Evolutionary conservation across 2,888 invertebrate genomes (phyloP), one percentile per base, ranked within the genome.

Genomic region (Sepioteuthis lessoniana): DNA sequence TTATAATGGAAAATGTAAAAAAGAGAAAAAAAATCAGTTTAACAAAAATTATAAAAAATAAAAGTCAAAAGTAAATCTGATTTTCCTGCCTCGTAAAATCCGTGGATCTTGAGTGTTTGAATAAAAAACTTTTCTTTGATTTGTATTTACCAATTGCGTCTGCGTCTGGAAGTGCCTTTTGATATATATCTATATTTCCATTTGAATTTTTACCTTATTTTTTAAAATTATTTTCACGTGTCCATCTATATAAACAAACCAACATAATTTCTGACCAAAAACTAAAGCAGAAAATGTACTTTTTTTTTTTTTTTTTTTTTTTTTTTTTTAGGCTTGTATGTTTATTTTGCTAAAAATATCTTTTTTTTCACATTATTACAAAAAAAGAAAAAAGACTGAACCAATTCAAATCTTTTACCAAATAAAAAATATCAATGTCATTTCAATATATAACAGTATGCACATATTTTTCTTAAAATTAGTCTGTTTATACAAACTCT

Each of bases 81-180:
- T 76, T 76, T 76, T 76, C n/a, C n/a, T n/a, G n/a, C n/a, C n/a
- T 35, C 76, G 13, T 76, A 35, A 76, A 76, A 76, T 76, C n/a
- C 13, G n/a, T 76, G 76, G 76, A 76, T 76, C 76, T n/a, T n/a
- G n/a, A 76, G n/a, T 35, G 76, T 76, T n/a, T 76, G 76, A 76
- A 76, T n/a, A 76, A n/a, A 76, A 76, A 76, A 76, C n/a, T 35
- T 7, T 76, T 35, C 76, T 76, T 76, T 76, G 1, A n/a, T 76
- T 76, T 76, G n/a, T 76, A 76, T 76, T 13, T 76, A 76, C 76
- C 76, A 76, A 76, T 76, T n/a, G n/a, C 76, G n/a, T 76, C 76
- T 55, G n/a, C 25, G 76, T 76, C 76, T 76, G n/a, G n/a, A 76
- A 76, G 16, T 35, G n/a, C 1, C 76, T 35, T 60, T 76, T 76